Percentiles rank a stretch among this genome's conserved stretches.
Evolutionary conservation across 2,888 invertebrate genomes (phyloP).

Genomic region (Muscina levida): DNA sequence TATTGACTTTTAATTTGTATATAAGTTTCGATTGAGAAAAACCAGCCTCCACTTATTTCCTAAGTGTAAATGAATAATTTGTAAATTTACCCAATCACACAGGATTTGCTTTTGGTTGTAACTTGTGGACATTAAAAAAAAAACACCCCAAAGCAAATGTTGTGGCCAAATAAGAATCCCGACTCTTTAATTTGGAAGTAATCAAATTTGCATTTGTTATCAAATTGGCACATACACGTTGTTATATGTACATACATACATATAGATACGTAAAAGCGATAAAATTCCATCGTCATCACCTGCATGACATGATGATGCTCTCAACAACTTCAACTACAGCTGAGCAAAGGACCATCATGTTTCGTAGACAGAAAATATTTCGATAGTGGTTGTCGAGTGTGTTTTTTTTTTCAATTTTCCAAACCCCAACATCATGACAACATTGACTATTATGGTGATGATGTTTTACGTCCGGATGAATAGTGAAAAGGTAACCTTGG

Average conservation of each 20-base stretch:
- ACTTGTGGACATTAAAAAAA: too few relatives aligned
- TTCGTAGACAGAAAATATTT: conserved; percentile 13
- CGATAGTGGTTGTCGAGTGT: not conserved
- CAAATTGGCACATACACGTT: not conserved
- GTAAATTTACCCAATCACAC: too few relatives aligned
- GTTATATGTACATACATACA: not conserved
- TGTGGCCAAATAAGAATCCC: not conserved
- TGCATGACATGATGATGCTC: not conserved
- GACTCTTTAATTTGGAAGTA: too few relatives aligned
- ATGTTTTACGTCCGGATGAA: conserved; percentile 12
- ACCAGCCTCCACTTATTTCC: too few relatives aligned
- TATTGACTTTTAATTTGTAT: too few relatives aligned
- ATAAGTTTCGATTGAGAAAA: too few relatives aligned
- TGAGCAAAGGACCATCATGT: not conserved
- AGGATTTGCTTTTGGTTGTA: too few relatives aligned
- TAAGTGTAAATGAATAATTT: too few relatives aligned
- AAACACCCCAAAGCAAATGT: too few relatives aligned
- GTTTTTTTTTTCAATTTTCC: not conserved
- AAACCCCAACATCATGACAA: not conserved
- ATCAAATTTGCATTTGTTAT: conserved; percentile 2
- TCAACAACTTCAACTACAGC: conserved; percentile 5
- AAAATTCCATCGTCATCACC: too few relatives aligned
- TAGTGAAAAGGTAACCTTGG: conserved; percentile 57
- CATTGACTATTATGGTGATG: not conserved
- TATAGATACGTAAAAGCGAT: conserved; percentile 13